Percentiles rank a stretch among this genome's conserved stretches.
Conservation (phyloP, 2,888 invertebrate genomes). For the Cosmorhoe ocellata region DNA sequence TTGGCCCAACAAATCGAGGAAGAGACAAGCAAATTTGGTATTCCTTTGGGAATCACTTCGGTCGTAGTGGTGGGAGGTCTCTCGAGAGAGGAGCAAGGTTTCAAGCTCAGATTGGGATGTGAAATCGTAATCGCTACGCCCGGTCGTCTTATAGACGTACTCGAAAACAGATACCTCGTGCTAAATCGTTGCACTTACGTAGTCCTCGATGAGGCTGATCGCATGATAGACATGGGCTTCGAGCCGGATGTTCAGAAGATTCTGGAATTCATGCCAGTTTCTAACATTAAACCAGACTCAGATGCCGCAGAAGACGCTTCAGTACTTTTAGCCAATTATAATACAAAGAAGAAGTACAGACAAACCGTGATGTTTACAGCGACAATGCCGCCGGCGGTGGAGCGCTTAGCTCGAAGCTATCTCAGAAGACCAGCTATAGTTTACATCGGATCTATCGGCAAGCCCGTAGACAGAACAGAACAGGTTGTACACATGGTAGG, state of each 20-base stretch:
- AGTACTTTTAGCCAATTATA: slow-evolving; percentile 95
- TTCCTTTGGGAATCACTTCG: slow-evolving; percentile 94
- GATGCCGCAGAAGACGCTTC: slow-evolving; percentile 98
- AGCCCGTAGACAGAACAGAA: slow-evolving; percentile 98
- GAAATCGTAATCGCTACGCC: slow-evolving; percentile 99
- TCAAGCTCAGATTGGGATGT: slow-evolving; percentile 97
- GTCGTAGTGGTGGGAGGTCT: slow-evolving; percentile 99
- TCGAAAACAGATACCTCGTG: slow-evolving; percentile 98
- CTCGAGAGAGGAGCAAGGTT: slow-evolving; percentile 99
- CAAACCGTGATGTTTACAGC: slow-evolving; percentile 99
- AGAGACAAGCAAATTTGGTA: slow-evolving; percentile 98
- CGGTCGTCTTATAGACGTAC: slow-evolving; percentile 98
- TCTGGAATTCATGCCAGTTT: slow-evolving; percentile 98
- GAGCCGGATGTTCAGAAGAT: slow-evolving; percentile 99
- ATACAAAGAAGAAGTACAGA: slow-evolving; percentile 97
- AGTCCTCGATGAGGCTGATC: slow-evolving; percentile 97
- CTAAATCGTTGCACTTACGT: slow-evolving; percentile 99
- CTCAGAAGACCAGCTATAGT: slow-evolving; percentile 98
- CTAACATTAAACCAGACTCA: slow-evolving; percentile 98
- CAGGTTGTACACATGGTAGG: slow-evolving; percentile 98
- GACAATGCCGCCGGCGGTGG: slow-evolving; percentile 99
- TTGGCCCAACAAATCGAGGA: slow-evolving; percentile 99
- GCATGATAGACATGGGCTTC: slow-evolving; percentile 99
- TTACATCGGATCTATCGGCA: slow-evolving; percentile 97
- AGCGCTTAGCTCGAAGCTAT: slow-evolving; percentile 96